Percentiles rank a stretch among this genome's conserved stretches.
Evolutionary conservation across 2,888 invertebrate species (phyloP).

Genomic region (Chydorus sphaericus): DNA sequence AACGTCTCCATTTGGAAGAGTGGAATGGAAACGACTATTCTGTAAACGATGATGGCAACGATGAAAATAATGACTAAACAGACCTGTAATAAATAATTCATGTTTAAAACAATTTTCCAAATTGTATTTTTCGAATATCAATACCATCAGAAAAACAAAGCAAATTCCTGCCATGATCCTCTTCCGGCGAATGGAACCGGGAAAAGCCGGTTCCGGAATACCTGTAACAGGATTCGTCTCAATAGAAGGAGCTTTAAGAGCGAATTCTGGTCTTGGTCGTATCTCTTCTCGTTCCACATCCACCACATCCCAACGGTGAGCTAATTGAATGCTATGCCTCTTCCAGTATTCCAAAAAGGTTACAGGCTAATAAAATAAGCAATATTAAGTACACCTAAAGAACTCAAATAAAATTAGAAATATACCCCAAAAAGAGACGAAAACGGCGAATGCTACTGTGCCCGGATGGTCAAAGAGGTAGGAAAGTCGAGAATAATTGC

Average conservation of each 20-base stretch:
- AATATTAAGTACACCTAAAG: not conserved
- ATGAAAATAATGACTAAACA: constrained; percentile 39
- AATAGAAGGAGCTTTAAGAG: constrained; percentile 33
- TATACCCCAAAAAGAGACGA: constrained; percentile 40
- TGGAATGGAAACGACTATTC: constrained; percentile 37
- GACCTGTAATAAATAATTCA: constrained; percentile 29
- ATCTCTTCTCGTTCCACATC: constrained; percentile 41
- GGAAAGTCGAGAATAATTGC: constrained; percentile 33
- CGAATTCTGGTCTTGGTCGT: constrained; percentile 39
- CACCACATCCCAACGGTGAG: constrained; percentile 41
- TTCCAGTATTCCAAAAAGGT: constrained; percentile 43
- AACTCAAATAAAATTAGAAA: not conserved
- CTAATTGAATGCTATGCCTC: constrained; percentile 36
- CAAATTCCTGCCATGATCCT: constrained; percentile 37
- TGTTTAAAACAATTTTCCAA: not conserved
- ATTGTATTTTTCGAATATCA: too few species aligned
- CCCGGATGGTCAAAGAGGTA: constrained; percentile 41
- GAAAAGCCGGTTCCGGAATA: constrained; percentile 37
- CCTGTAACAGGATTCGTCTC: constrained; percentile 40
- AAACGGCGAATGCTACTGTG: constrained; percentile 39
- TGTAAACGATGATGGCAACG: constrained; percentile 39
- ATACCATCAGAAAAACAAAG: constrained; percentile 38
- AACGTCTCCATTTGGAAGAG: constrained; percentile 34
- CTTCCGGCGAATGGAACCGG: constrained; percentile 31
- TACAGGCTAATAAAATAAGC: constrained; percentile 30